phyloP scores from a whole-genome alignment of 2,797 vertebrate species.

The Sciurus vulgaris region DNA sequence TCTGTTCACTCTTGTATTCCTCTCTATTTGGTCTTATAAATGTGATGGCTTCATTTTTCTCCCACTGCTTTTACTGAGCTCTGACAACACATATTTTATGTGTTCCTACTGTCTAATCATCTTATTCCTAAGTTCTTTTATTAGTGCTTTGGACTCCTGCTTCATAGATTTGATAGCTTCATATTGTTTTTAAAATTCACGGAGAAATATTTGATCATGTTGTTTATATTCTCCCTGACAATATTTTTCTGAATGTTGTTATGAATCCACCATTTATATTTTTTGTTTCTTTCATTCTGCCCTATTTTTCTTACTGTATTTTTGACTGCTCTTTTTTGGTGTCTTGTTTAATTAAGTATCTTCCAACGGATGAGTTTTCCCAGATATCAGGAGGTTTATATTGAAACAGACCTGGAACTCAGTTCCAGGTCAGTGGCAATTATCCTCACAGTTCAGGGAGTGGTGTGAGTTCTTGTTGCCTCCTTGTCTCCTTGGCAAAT shows the following conservation, averaged over 20 bases:
- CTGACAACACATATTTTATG: neutral
- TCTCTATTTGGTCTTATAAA: neutral
- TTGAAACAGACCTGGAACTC: neutral
- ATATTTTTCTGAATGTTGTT: constrained; percentile 20
- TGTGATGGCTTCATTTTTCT: constrained; percentile 6
- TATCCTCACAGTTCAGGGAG: neutral
- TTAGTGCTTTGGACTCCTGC: constrained; percentile 17
- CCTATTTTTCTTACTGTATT: neutral
- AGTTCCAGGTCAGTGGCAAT: neutral
- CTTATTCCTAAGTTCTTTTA: neutral
- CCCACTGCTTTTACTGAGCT: neutral
- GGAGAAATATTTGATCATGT: neutral
- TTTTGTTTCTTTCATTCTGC: neutral
- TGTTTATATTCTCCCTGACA: neutral
- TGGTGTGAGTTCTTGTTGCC: neutral
- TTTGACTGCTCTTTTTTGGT: neutral
- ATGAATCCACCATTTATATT: constrained; percentile 20
- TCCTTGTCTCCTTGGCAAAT: neutral
- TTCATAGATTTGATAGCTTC: neutral
- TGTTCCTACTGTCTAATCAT: neutral
- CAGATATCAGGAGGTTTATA: neutral
- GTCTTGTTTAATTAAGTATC: neutral
- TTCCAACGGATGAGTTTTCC: neutral
- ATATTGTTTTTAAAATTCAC: constrained; percentile 24
- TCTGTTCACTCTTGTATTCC: neutral